Evolutionary conservation across 1,140 invertebrate species (phyloP).

Genomic region (Papilio helenus): DNA sequence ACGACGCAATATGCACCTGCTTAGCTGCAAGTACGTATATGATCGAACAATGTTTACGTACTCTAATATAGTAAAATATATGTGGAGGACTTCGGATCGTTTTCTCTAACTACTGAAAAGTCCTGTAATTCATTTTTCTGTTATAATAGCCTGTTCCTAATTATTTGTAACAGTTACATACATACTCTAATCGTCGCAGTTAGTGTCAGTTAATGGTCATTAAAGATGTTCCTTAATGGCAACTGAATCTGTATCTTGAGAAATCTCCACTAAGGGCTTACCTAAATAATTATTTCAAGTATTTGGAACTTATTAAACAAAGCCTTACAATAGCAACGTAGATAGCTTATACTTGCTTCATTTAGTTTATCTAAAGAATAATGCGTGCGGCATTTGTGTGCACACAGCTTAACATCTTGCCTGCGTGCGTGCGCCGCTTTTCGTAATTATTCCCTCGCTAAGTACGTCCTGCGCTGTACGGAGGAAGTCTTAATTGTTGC

Average conservation of each 20-base stretch:
- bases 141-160: background rate
- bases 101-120: background rate
- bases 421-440: conserved; percentile 33
- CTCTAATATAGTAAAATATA: background rate
- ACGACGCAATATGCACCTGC: conserved; percentile 43
- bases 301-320: background rate
- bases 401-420: background rate
- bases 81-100: background rate
- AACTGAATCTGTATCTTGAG: no score
- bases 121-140: background rate
- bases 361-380: background rate
- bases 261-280: no score
- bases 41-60: conserved; percentile 27
- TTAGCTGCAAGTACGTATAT: conserved; percentile 11
- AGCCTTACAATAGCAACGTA: background rate
- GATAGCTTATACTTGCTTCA: background rate
- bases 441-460: conserved; percentile 35
- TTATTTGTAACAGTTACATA: no score
- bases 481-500: conserved; percentile 67
- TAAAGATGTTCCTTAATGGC: no score
- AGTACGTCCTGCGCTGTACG: conserved; percentile 49
- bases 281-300: no score
- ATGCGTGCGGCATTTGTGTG: background rate
- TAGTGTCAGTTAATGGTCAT: no score
- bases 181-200: no score